These are phyloP conservation scores for Syngnathus acus DNA, from an alignment of 2,797 vertebrate species.

Conservation along the genomic window DNA sequence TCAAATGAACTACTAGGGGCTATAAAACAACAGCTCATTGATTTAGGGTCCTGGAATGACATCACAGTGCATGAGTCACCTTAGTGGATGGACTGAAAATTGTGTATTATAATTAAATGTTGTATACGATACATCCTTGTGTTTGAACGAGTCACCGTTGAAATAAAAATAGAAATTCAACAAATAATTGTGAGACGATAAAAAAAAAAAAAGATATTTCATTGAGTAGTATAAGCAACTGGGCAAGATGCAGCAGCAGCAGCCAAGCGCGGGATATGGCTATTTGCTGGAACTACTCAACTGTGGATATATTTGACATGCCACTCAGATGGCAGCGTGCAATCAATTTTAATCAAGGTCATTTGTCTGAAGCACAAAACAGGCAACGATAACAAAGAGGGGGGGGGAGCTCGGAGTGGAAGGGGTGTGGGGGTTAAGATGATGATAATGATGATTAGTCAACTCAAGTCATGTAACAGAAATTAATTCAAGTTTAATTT, in stretches of 20 bases:
- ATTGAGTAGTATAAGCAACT: neutral
- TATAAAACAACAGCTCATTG: neutral
- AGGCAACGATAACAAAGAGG: neutral
- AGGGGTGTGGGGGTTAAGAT: neutral
- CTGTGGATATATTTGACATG: conserved; percentile 12
- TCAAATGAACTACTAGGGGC: neutral
- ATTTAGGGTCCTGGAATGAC: neutral
- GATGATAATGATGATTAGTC: neutral
- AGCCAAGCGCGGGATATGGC: neutral
- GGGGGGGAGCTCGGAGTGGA: neutral
- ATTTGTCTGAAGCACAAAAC: conserved; percentile 22
- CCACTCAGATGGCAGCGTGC: conserved; percentile 22
- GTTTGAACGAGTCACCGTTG: neutral
- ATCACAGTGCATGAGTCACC: neutral
- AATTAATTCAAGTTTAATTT: conserved; percentile 14
- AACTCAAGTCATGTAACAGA: neutral
- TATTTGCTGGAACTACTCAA: conserved; percentile 4
- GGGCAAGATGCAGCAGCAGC: neutral
- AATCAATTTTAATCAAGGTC: conserved; percentile 59
- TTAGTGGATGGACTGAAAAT: neutral
- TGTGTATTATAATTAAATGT: neutral
- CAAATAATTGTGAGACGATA: neutral
- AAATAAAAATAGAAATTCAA: neutral
- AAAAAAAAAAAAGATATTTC: neutral
- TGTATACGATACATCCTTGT: neutral